phyloP scores from a whole-genome alignment of 1,140 invertebrate species.

The Drosophila repleta region DNA sequence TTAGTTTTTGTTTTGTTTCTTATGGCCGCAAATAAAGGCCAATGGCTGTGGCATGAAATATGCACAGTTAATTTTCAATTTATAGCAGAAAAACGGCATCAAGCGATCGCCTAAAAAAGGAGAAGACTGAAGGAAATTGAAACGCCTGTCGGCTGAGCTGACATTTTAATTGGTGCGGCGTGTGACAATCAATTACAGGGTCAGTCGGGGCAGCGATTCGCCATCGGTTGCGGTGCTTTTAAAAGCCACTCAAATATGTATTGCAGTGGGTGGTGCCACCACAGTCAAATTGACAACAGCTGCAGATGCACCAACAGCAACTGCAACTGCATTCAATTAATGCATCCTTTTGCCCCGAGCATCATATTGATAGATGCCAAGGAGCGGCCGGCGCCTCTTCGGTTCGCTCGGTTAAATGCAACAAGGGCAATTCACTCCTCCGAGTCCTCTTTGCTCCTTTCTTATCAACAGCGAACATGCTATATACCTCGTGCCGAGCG shows the following conservation, averaged over 20 bases:
- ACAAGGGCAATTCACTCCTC: constrained; percentile 38
- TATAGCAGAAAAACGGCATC: constrained; percentile 20
- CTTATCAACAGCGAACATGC: neutral
- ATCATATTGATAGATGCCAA: neutral
- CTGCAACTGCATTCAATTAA: constrained; percentile 68
- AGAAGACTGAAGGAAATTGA: constrained; percentile 29
- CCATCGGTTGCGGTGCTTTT: constrained; percentile 51
- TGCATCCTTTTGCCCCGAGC: neutral
- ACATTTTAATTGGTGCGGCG: constrained; percentile 73
- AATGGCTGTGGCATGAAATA: constrained; percentile 68
- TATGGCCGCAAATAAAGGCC: constrained; percentile 56
- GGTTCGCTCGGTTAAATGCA: constrained; percentile 36
- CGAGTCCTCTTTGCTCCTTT: neutral
- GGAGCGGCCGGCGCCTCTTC: neutral
- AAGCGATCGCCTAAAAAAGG: constrained; percentile 11
- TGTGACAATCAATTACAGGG: constrained; percentile 73
- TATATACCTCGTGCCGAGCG: too few relatives aligned
- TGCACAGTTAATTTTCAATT: constrained; percentile 71
- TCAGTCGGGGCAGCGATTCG: constrained; percentile 46
- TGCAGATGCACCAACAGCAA: constrained; percentile 38
- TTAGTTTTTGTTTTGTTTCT: neutral
- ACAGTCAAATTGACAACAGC: constrained; percentile 60
- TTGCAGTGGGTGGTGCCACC: constrained; percentile 34
- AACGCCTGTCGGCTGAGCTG: constrained; percentile 38
- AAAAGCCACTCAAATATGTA: constrained; percentile 72